A percentile compares a stretch with the other conserved stretches of the same genome.
These are phyloP conservation scores for Cotesia glomerata DNA, from an alignment of 1,140 invertebrate genomes.

Conservation along the genomic window DNA sequence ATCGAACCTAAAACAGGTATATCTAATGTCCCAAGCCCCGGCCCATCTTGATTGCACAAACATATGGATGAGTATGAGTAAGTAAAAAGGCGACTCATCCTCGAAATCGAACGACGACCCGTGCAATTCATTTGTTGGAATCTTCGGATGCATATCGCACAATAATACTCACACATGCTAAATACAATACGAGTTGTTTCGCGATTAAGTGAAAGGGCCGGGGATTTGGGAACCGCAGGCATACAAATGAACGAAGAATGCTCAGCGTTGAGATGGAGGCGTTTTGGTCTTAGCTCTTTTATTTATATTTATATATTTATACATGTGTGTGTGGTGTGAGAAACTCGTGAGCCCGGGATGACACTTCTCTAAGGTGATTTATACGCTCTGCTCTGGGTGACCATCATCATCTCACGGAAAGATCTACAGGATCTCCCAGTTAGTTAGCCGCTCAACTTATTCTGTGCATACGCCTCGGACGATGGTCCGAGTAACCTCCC, in stretches of 20 bases:
- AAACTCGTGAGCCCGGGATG: constrained; percentile 36
- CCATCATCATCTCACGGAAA: constrained; percentile 50
- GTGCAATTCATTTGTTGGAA: constrained; percentile 24
- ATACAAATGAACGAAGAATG: constrained; percentile 53
- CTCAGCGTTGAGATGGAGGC: constrained; percentile 32
- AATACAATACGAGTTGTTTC: no score
- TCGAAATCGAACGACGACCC: constrained; percentile 23
- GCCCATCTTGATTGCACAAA: no score
- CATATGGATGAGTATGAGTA: constrained; percentile 3
- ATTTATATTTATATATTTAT: no score
- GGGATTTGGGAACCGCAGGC: neutral
- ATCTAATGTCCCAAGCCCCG: no score
- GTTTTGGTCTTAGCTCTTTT: neutral
- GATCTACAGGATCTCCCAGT: constrained; percentile 21
- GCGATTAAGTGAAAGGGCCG: no score
- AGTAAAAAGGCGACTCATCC: constrained; percentile 27
- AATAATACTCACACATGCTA: constrained; percentile 32
- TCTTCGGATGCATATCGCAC: constrained; percentile 38
- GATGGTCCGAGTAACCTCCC: neutral
- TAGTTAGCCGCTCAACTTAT: no score
- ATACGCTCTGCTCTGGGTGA: constrained; percentile 50
- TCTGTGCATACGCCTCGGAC: neutral
- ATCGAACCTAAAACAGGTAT: no score
- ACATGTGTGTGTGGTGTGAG: constrained; percentile 26
- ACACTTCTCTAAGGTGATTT: constrained; percentile 54